These are phyloP conservation scores for Distichodus sexfasciatus DNA, from an alignment of 2,797 vertebrate genomes.

Conservation along the genomic window DNA sequence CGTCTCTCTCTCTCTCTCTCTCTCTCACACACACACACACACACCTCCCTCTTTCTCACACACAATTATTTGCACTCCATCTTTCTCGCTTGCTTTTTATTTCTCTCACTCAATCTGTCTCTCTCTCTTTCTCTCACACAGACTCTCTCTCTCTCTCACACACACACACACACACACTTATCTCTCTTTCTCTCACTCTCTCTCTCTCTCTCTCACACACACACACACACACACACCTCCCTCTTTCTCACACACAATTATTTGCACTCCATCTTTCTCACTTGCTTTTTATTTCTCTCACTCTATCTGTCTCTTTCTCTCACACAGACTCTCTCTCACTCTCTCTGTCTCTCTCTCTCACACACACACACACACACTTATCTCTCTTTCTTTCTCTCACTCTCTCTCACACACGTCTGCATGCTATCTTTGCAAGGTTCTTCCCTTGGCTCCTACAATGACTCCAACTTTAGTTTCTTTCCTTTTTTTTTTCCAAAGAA, in stretches of 20 bases:
- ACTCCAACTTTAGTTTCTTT: constrained; percentile 53
- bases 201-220: neutral
- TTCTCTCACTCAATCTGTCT: neutral
- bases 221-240: neutral
- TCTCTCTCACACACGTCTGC: neutral
- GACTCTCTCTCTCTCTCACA: neutral
- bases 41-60: neutral
- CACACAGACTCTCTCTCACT: neutral
- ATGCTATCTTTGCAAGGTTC: constrained; percentile 15
- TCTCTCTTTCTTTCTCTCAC: neutral
- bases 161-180: neutral
- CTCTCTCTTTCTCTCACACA: neutral
- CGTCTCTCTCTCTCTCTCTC: constrained; percentile 27
- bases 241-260: neutral
- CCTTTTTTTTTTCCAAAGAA: constrained; percentile 22
- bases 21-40: constrained; percentile 6
- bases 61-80: neutral
- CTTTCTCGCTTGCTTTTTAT: neutral
- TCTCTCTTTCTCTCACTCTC: neutral
- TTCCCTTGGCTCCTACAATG: too few relatives aligned
- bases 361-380: too few relatives aligned
- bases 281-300: neutral
- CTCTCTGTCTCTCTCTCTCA: neutral
- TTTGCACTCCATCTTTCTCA: neutral
- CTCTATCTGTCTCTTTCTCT: neutral